Base-by-base conservation (phyloP, 1,140 invertebrate species). In the Eumeta japonica region DNA sequence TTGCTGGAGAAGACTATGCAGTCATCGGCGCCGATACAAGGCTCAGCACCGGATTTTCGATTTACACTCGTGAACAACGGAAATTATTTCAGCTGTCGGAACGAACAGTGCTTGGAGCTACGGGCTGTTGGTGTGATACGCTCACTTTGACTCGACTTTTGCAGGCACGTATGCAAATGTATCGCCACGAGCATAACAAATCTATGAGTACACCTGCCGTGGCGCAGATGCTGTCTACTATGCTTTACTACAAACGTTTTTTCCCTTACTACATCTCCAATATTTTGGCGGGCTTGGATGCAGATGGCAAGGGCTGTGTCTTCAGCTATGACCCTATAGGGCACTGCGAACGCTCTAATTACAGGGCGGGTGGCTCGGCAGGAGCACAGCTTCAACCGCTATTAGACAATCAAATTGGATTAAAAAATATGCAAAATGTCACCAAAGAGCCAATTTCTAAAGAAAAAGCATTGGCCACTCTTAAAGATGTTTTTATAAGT, bases 241-340 rank as follows among this genome's bases (percentile, higher is more conserved):
- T 97, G 80, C 76, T 99, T 40, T 99, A 99, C 63, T 89, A 94
- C 55, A 93, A 94, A 51, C 81, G 97, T 43, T 99, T 99, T 67
- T 99, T 99, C 70, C 97, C 97, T 1, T 99, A 98, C 63, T 99
- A 99, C 65, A 88, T 97, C 7, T 90, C 89, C 17, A 98, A 97
- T 63, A 85, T 99, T 17, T 72, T 99, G 35, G 95, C 92, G 46
- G 97, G 97, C 0, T 60, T 92, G 11, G 88, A 92, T 67, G 77
- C 79, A 52, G 80, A 90, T 55, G 94, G 94, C n/a, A 89, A 92
- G 62, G 96, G 96, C 2, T 88, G 86, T 55, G 87, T 98, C 2
- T 98, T 88, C 76, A 92, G 89, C 56, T 99, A 97, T 68, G 96
- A 99, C 76, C 95, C 96, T 1, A 89, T 99, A 46, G 97, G 97